Evolutionary conservation across 2,113 vertebrate genomes (phyloP).

Genomic region (Puntigrus tetrazona): DNA sequence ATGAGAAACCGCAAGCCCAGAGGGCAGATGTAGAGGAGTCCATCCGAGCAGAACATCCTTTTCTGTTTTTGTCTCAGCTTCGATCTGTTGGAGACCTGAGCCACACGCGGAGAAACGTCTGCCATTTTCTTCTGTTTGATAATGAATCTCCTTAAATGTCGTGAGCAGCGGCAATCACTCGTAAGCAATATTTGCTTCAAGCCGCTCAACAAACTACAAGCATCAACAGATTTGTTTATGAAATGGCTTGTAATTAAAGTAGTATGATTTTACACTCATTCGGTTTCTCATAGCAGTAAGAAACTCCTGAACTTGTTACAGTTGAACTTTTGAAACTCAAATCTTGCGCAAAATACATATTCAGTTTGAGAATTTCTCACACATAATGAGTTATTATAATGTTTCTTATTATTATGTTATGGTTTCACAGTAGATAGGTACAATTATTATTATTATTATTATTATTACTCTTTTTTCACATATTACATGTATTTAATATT

Average conservation of each 20-base stretch:
- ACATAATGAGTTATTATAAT: no score
- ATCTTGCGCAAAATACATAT: constrained; percentile 20
- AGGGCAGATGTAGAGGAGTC: constrained; percentile 49
- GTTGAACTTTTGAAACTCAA: not conserved
- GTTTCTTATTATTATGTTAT: no score
- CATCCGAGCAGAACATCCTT: constrained; percentile 47
- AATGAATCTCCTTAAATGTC: constrained; percentile 41
- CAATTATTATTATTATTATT: no score
- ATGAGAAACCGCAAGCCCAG: constrained; percentile 52
- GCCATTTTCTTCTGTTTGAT: constrained; percentile 22
- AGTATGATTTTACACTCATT: not conserved
- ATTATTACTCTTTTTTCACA: no score
- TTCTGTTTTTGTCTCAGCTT: constrained; percentile 40
- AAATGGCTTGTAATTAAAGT: not conserved
- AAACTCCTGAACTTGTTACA: not conserved
- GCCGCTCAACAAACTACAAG: not conserved
- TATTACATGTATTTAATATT: no score
- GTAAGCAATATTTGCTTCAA: not conserved
- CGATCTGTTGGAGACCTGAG: constrained; percentile 34
- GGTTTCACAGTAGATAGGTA: no score
- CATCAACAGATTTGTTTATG: not conserved
- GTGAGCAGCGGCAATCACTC: not conserved
- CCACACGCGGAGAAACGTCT: constrained; percentile 13
- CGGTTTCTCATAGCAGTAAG: not conserved
- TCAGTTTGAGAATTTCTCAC: not conserved